Conservation (phyloP, 2,888 invertebrate species). For the Drosophila austrosaltans region DNA sequence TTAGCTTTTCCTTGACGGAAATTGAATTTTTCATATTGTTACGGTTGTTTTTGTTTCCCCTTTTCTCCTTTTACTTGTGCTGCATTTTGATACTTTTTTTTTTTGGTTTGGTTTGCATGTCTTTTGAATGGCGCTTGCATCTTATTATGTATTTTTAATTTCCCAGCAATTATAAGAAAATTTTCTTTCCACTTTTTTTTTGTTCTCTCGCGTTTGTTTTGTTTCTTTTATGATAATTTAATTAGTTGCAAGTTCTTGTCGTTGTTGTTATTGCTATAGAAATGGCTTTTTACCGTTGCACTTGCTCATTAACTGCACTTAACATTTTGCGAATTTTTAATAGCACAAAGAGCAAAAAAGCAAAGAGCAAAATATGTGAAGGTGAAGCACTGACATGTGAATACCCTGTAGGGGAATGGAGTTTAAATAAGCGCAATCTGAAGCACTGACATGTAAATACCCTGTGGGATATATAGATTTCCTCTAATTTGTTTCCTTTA, state of each 20-base stretch:
- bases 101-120: background rate
- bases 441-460: no score
- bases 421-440: background rate
- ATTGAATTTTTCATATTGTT: conserved; percentile 60
- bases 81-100: background rate
- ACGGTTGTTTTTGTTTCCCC: background rate
- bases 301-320: conserved; percentile 74
- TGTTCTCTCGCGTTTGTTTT: conserved; percentile 25
- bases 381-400: no score
- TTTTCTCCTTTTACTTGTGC: background rate
- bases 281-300: conserved; percentile 30
- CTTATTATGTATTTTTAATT: conserved; percentile 51
- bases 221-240: conserved; percentile 70
- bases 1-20: conserved; percentile 56
- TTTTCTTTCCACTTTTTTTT: conserved; percentile 51
- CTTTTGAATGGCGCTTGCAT: conserved; percentile 25
- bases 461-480: no score
- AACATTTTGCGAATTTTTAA: conserved; percentile 71
- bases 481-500: no score
- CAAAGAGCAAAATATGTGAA: background rate
- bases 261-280: conserved; percentile 28
- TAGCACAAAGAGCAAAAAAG: conserved; percentile 32
- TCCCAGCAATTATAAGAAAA: conserved; percentile 66
- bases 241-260: conserved; percentile 70
- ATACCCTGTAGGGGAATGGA: background rate